Evolutionary conservation across 1,140 invertebrate genomes (phyloP).

Genomic region (Parasteatoda tepidariorum): DNA sequence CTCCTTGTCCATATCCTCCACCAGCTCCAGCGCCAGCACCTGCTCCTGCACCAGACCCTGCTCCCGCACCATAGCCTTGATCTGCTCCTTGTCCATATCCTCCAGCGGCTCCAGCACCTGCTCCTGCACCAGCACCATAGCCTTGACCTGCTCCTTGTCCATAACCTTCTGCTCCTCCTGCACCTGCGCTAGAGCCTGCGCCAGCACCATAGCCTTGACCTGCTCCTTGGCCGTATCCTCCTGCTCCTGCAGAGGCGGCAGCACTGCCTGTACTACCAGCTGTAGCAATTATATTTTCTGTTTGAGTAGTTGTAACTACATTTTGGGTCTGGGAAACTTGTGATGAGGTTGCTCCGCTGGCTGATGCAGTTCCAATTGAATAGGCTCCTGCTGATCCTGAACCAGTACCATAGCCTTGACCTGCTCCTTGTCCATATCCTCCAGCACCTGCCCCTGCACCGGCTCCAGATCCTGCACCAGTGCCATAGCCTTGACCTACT

Average conservation of each 20-base stretch:
- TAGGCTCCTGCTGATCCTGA: neutral
- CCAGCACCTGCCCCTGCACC: too few relatives aligned
- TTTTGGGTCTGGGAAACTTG: too few relatives aligned
- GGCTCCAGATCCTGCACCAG: neutral
- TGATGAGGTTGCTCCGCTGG: too few relatives aligned
- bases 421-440: too few relatives aligned
- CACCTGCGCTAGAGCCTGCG: neutral
- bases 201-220: neutral
- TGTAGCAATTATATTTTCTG: too few relatives aligned
- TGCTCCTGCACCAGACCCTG: neutral
- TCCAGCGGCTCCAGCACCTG: neutral
- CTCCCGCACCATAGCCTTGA: neutral
- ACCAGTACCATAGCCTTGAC: neutral
- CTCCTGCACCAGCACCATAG: neutral
- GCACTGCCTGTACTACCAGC: neutral
- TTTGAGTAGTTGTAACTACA: too few relatives aligned
- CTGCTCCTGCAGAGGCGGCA: neutral
- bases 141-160: neutral
- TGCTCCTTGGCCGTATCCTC: neutral
- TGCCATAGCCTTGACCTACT: neutral
- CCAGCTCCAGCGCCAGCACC: neutral
- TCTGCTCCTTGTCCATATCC: neutral
- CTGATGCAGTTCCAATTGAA: neutral
- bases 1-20: neutral
- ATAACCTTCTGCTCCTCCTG: neutral